These are phyloP conservation scores for Eulemur mongoz DNA, from an alignment of 2,797 vertebrate species.

Conservation along the genomic window DNA sequence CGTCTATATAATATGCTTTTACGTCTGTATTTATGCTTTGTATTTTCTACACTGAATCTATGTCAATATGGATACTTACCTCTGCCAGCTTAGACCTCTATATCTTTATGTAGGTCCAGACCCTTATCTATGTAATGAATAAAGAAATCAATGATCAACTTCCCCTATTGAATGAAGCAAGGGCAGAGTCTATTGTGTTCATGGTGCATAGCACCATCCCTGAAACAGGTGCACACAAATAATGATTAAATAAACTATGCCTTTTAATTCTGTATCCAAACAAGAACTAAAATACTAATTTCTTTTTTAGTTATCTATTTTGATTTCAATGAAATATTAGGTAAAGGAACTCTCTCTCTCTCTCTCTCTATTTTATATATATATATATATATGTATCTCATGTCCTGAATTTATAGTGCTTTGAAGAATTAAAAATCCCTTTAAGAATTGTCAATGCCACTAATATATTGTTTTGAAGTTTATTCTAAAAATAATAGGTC, in stretches of 20 bases:
- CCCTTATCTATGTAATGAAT: background rate
- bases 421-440: background rate
- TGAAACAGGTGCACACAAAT: background rate
- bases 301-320: background rate
- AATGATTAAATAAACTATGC: background rate
- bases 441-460: background rate
- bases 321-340: background rate
- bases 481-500: constrained; percentile 31
- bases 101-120: background rate
- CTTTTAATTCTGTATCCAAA: background rate
- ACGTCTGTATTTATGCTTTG: background rate
- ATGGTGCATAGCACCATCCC: background rate
- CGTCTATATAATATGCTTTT: background rate
- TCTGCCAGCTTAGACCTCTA: background rate
- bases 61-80: background rate
- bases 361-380: background rate
- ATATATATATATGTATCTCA: background rate
- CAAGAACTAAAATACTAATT: background rate
- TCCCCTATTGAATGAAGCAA: background rate
- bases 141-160: background rate
- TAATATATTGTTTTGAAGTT: background rate
- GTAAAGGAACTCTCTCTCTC: background rate
- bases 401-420: background rate
- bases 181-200: background rate
- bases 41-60: background rate